Evolutionary conservation across 2,888 invertebrate genomes (phyloP), one percentile per base, ranked within the genome.

Genomic region (Athalia cordata): DNA sequence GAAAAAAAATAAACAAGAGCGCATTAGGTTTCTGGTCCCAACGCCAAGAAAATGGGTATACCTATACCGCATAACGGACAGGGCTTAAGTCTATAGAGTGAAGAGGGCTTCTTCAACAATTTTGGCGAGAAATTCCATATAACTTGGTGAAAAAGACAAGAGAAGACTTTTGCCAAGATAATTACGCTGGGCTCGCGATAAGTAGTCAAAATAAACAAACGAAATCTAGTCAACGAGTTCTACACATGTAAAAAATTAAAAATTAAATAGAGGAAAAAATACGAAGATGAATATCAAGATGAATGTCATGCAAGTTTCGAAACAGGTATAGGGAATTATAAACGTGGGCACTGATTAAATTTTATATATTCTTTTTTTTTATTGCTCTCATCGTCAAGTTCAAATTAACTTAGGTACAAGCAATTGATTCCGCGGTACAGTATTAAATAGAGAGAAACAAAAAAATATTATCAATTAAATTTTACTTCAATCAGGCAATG

Each of bases 191-290:
- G 57, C 72, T 45, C n/a, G 45, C 4, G 9, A 55, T n/a, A 55
- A 5, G 59, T n/a, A 72, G 45, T 52, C 49, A 52, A 52, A 9
- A 9, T 68, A 49, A 6, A 7, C 3, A 5, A 29, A 52, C 9
- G 43, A 50, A 55, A 68, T 68, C 29, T 15, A 52, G 43, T 29
- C 29, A 55, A 29, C 11, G 68, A 68, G 55, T 68, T 55, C 68
- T 55, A 77, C 75, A 52, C 79, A 74, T 3, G 87, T 85, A 68
- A 90, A 89, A 74, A 87, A 83, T 5, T 87, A 86, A 29, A 47
- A 68, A 43, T 52, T 6, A 8, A 15, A 47, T 7, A 55, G 29
- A 9, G n/a, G 43, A 5, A 55, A 6, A 66, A 49, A 13, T 66
- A 11, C 64, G 47, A 3, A 29, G 8, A 67, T 6, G 29, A 4